Evolutionary conservation across 1,140 invertebrate genomes (phyloP).

Genomic region (Cydia fagiglandana): DNA sequence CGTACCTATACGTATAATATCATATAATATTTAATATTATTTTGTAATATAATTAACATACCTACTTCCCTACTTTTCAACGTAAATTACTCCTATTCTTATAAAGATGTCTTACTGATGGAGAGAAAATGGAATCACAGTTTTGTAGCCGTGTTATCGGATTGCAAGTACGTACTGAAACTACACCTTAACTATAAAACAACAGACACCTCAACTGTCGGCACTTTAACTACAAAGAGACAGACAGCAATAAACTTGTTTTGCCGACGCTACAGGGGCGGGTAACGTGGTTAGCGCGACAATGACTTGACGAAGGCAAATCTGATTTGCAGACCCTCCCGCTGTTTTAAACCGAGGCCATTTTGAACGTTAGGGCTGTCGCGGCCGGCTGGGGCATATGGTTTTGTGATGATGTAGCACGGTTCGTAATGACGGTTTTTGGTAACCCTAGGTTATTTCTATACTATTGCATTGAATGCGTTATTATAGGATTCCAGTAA

Average conservation of each 20-base stretch:
- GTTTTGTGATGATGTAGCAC: conserved; percentile 28
- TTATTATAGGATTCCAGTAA: not conserved
- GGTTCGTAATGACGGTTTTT: conserved; percentile 20
- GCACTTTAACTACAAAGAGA: conserved; percentile 22
- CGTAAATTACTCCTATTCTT: too few species aligned
- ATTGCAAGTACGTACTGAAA: not conserved
- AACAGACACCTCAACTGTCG: conserved; percentile 19
- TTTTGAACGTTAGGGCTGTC: conserved; percentile 62
- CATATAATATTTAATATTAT: too few species aligned
- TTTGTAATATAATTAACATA: too few species aligned
- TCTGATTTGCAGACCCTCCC: conserved; percentile 73
- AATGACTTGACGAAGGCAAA: conserved; percentile 77
- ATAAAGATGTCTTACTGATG: too few species aligned
- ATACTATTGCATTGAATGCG: conserved; percentile 20
- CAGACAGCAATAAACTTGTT: conserved; percentile 36
- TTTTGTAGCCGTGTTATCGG: not conserved
- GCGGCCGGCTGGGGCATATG: conserved; percentile 41
- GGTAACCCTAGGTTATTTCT: conserved; percentile 9
- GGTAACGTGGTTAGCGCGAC: conserved; percentile 68
- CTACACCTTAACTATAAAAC: conserved; percentile 12
- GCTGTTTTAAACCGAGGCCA: conserved; percentile 75
- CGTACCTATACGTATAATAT: not conserved
- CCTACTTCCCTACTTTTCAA: too few species aligned
- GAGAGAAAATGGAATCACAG: not conserved
- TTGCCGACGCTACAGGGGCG: conserved; percentile 45